Evolutionary conservation across 2,888 invertebrate genomes (phyloP).

Genomic region (Drosophila melanosoma): DNA sequence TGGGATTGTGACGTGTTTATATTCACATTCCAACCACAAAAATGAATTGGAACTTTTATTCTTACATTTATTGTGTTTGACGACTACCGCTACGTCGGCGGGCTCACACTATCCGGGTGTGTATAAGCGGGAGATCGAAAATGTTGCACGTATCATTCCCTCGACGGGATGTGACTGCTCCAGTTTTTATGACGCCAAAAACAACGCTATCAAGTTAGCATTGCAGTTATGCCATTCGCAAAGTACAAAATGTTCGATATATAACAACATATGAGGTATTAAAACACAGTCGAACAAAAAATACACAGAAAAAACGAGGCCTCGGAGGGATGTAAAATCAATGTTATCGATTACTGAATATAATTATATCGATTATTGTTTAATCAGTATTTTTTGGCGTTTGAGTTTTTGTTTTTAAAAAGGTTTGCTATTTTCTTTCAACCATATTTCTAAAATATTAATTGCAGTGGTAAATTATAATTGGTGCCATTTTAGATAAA

Average conservation of each 20-base stretch:
- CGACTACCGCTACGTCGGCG: slow-evolving; percentile 39
- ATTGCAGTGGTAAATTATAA: not conserved
- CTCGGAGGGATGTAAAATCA: slow-evolving; percentile 45
- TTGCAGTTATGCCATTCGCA: slow-evolving; percentile 22
- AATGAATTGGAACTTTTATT: slow-evolving; percentile 3
- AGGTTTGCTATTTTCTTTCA: not conserved
- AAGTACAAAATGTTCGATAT: slow-evolving; percentile 22
- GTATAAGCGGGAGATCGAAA: slow-evolving; percentile 17
- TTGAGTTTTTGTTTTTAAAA: not conserved
- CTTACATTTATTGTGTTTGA: slow-evolving; percentile 38
- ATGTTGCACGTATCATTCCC: slow-evolving; percentile 15
- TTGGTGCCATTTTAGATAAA: not conserved
- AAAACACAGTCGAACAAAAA: slow-evolving; percentile 54
- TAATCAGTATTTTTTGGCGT: not conserved
- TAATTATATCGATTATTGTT: slow-evolving; percentile 16
- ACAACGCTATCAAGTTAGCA: slow-evolving; percentile 24
- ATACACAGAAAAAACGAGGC: slow-evolving; percentile 74
- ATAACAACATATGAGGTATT: slow-evolving; percentile 43
- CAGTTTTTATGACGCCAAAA: slow-evolving; percentile 1
- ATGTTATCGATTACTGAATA: slow-evolving; percentile 41
- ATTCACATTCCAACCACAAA: not conserved
- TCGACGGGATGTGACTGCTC: slow-evolving; percentile 1
- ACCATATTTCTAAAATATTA: not conserved
- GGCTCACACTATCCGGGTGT: slow-evolving; percentile 39
- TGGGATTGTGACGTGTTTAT: not conserved